Conservation (phyloP, 2,113 vertebrate species). For the Dendropsophus ebraccatus region DNA sequence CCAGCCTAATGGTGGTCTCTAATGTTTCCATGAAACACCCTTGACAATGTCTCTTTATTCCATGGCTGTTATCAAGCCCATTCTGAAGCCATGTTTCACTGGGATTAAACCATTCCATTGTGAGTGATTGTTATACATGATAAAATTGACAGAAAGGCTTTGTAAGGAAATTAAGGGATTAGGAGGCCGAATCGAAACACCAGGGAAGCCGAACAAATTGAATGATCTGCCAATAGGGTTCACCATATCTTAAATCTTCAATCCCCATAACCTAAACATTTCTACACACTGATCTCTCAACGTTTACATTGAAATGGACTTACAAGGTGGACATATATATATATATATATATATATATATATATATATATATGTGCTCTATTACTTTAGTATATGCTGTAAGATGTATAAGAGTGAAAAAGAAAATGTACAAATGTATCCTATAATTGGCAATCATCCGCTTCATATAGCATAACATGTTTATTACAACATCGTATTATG, state of each 20-base stretch:
- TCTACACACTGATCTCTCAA: not conserved
- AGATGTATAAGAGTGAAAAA: too few relatives aligned
- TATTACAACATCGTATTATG: too few relatives aligned
- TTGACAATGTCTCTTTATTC: not conserved
- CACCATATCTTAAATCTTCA: not conserved
- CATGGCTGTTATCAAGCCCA: not conserved
- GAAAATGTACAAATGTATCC: too few relatives aligned
- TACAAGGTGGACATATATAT: not conserved
- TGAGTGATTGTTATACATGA: not conserved
- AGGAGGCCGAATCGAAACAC: not conserved
- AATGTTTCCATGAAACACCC: not conserved
- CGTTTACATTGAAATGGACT: not conserved
- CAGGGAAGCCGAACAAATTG: not conserved
- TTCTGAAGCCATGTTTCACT: not conserved
- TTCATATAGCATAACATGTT: too few relatives aligned
- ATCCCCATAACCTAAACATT: not conserved
- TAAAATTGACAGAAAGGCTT: not conserved
- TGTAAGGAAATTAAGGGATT: constrained; percentile 2
- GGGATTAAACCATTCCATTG: not conserved
- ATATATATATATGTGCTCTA: too few relatives aligned
- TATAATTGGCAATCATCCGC: too few relatives aligned
- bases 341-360: too few relatives aligned
- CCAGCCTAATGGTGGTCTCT: too few relatives aligned
- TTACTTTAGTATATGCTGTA: too few relatives aligned
- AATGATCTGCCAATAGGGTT: not conserved